Evolutionary conservation across 1,140 invertebrate species (phyloP).

Genomic region (Aphelenchoides avenae): DNA sequence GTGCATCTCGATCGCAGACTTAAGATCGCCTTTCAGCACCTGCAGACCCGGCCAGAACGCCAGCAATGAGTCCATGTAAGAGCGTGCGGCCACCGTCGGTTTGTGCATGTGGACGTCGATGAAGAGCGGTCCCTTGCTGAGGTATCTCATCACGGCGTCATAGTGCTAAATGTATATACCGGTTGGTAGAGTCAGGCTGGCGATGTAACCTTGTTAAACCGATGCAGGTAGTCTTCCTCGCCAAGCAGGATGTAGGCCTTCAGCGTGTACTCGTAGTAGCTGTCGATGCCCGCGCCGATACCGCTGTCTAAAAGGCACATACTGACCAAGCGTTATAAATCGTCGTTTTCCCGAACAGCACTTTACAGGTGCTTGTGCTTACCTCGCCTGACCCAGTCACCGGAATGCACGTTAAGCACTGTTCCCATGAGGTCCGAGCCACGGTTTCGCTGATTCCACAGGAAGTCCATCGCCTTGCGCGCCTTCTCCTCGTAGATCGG

Average conservation of each 20-base stretch:
- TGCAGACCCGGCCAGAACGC: constrained; percentile 94
- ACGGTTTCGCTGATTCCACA: constrained; percentile 88
- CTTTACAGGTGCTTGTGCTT: too few relatives aligned
- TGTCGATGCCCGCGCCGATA: constrained; percentile 97
- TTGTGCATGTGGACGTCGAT: constrained; percentile 94
- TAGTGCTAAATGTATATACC: constrained; percentile 70
- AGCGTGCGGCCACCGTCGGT: constrained; percentile 85
- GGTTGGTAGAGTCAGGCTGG: too few relatives aligned
- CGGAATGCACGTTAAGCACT: constrained; percentile 89
- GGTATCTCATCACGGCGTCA: constrained; percentile 94
- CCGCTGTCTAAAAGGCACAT: constrained; percentile 66
- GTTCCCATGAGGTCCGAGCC: constrained; percentile 84
- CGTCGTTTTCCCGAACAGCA: constrained; percentile 49
- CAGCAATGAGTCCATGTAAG: constrained; percentile 93
- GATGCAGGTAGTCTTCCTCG: constrained; percentile 80
- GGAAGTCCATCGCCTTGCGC: constrained; percentile 87
- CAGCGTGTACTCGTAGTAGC: constrained; percentile 84
- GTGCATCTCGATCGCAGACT: constrained; percentile 92
- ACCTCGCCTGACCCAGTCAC: constrained; percentile 94
- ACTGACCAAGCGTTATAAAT: too few relatives aligned
- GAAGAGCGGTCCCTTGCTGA: constrained; percentile 83
- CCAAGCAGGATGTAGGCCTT: constrained; percentile 70
- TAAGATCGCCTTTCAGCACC: constrained; percentile 84
- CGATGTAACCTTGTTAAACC: constrained; percentile 82
- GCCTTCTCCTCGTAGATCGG: constrained; percentile 88